These are phyloP conservation scores for Drosophila sp. DNA, from an alignment of 1,140 invertebrate species.

Conservation along the genomic window DNA sequence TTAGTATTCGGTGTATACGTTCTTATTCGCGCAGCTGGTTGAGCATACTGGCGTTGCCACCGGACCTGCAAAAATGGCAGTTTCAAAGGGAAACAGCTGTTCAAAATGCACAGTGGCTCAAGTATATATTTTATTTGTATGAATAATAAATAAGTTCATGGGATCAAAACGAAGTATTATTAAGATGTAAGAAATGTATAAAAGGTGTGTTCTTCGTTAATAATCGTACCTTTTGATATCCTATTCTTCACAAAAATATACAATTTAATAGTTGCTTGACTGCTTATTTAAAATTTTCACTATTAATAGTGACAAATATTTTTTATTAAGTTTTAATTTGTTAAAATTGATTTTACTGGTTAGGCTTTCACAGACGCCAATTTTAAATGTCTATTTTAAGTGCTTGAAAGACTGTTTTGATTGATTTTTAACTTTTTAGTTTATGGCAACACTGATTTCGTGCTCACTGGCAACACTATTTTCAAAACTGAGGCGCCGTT, in stretches of 20 bases:
- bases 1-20: constrained; percentile 11
- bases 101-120: constrained; percentile 4
- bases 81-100: constrained; percentile 14
- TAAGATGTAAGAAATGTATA: too few relatives aligned
- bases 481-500: background rate
- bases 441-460: background rate
- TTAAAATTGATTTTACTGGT: too few relatives aligned
- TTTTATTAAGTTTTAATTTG: too few relatives aligned
- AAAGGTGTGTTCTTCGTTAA: too few relatives aligned
- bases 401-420: background rate
- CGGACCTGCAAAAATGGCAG: background rate
- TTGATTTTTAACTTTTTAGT: background rate
- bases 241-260: too few relatives aligned
- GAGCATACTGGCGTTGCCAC: constrained; percentile 17
- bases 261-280: too few relatives aligned
- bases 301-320: too few relatives aligned
- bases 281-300: too few relatives aligned
- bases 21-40: constrained; percentile 15
- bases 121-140: background rate
- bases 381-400: background rate
- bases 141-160: too few relatives aligned
- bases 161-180: too few relatives aligned
- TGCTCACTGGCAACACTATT: background rate
- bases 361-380: too few relatives aligned
- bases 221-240: too few relatives aligned